Evolutionary conservation across 2,113 vertebrate species (phyloP).

Genomic region (Grallaria varia): DNA sequence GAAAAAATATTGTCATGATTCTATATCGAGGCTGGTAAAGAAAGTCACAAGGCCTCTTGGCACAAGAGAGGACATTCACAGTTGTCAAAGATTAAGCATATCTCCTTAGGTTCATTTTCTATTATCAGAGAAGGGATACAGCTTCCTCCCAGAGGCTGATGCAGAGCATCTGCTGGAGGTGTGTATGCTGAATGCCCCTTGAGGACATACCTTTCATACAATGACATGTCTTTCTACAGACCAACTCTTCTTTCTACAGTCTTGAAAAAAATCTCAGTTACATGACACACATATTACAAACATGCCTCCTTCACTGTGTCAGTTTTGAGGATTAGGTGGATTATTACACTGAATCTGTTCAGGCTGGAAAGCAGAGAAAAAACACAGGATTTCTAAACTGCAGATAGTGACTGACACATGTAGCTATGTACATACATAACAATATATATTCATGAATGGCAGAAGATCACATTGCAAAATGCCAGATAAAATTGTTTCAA

Average conservation of each 20-base stretch:
- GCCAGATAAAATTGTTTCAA: constrained; percentile 3
- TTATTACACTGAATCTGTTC: background rate
- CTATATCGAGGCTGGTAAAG: background rate
- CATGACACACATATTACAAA: background rate
- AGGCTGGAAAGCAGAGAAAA: background rate
- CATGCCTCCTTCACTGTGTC: background rate
- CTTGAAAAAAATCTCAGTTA: background rate
- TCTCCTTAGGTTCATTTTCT: background rate
- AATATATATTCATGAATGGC: background rate
- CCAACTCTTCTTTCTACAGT: background rate
- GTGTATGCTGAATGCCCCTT: background rate
- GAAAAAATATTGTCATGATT: background rate
- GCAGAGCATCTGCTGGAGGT: background rate
- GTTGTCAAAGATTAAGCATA: background rate
- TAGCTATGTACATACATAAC: background rate
- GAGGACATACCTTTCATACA: background rate
- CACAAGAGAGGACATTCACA: background rate
- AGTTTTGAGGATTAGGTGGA: background rate
- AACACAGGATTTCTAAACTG: background rate
- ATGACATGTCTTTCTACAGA: background rate
- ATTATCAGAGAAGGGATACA: background rate
- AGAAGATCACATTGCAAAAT: background rate
- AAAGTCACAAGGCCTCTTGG: background rate
- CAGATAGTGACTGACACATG: background rate
- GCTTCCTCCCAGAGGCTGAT: background rate